Base-by-base conservation (phyloP, 2,888 invertebrate genomes). In the Tanytarsus gracilentus region DNA sequence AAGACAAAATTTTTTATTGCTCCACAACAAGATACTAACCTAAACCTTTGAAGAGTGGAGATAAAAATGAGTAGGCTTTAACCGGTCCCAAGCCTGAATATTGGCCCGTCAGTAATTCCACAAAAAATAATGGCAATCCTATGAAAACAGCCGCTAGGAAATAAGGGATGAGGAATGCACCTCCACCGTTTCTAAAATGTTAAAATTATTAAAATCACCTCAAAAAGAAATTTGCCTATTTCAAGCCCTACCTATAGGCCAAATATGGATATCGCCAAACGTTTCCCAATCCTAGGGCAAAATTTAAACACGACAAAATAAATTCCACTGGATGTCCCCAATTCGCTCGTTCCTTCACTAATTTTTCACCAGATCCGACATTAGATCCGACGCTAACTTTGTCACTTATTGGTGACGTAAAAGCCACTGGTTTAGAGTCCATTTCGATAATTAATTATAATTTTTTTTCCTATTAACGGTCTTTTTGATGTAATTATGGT, bases 61-160 rank as follows among this genome's bases (percentile, higher is more conserved):
- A 78, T 66, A 85, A 79, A 4, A 80, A 72, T 39, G 72, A 70
- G 67, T 83, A 85, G 0, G 82, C 81, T 65, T 79, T 73, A 40
- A 81, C 71, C 0, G 90, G 88, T 0, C 90, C 89, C 0, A 85
- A 69, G 2, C 85, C 86, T 1, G 85, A 79, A 69, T 82, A 91
- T 69, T 91, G 90, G 2, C 90, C 91, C 21, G 90, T 74, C 40
- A 84, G 83, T 36, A 89, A 73, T 69, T 91, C 90, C 70, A 90
- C 74, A 67, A 82, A 85, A 70, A 90, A 89, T 66, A 91, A 79
- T 1, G 89, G 89, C 62, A 88, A 77, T 1, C 89, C 89, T 69
- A 86, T 84, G 30, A 83, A 74, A n/a, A 86, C 67, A 66, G 87
- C 73, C 85, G 88, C 86, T 52, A 88, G 68, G 61, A 84, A 73